Evolutionary conservation across 2,888 invertebrate genomes (phyloP).

Genomic region (Oxystoma pomonae): DNA sequence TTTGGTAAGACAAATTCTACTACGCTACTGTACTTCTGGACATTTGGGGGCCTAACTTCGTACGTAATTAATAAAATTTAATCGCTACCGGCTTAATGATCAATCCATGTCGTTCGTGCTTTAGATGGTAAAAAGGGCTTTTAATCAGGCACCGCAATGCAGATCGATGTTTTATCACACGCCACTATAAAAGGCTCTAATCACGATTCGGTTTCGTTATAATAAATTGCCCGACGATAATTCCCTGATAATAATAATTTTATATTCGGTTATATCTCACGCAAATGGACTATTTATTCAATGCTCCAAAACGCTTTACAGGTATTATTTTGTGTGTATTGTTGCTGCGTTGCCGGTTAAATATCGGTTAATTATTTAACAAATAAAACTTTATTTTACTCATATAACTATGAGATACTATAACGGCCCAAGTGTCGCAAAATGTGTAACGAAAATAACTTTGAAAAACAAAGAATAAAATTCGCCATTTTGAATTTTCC

Average conservation of each 20-base stretch:
- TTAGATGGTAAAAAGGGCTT: constrained; percentile 33
- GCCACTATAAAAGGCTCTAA: constrained; percentile 35
- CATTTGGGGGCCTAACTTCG: no score
- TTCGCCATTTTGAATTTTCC: no score
- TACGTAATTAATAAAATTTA: not conserved
- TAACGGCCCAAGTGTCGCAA: no score
- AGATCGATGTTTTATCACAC: constrained; percentile 46
- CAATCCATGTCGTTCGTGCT: not conserved
- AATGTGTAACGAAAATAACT: no score
- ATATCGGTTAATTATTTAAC: no score
- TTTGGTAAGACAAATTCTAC: no score
- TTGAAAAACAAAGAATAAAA: no score
- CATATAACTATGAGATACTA: no score
- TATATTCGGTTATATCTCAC: constrained; percentile 29
- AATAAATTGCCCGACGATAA: constrained; percentile 28
- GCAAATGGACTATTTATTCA: constrained; percentile 11
- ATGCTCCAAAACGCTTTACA: not conserved
- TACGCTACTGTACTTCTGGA: no score
- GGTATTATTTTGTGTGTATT: not conserved
- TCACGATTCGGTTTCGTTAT: constrained; percentile 34
- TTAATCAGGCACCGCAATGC: constrained; percentile 48
- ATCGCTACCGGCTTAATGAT: not conserved
- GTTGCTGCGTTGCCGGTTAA: not conserved
- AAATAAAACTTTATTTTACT: no score
- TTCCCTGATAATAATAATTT: constrained; percentile 22